Evolutionary conservation across 1,140 invertebrate genomes (phyloP).

Genomic region (Drosophila santomea): DNA sequence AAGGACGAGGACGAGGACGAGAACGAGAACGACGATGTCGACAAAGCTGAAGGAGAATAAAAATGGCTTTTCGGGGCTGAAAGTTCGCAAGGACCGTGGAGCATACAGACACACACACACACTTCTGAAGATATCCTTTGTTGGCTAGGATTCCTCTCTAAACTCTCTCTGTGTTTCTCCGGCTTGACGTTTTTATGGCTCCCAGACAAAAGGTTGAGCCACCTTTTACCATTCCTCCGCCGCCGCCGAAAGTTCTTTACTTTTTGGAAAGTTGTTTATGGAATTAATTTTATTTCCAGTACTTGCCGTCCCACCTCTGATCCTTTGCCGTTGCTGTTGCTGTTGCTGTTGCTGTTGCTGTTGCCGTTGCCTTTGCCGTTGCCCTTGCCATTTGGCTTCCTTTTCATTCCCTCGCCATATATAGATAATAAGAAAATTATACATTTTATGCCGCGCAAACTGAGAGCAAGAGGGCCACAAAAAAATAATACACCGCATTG

Average conservation of each 20-base stretch:
- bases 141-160: constrained; percentile 60
- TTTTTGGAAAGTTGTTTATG: constrained; percentile 82
- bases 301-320: constrained; percentile 3
- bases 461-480: constrained; percentile 9
- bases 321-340: constrained; percentile 13
- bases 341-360: too few relatives aligned
- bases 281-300: constrained; percentile 78
- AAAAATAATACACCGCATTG: constrained; percentile 75
- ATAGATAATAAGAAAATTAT: constrained; percentile 84
- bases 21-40: constrained; percentile 6
- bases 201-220: constrained; percentile 69
- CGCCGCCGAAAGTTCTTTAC: constrained; percentile 36
- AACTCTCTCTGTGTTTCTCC: constrained; percentile 8
- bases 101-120: constrained; percentile 34
- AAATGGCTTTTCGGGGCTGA: constrained; percentile 63
- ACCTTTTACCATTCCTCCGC: constrained; percentile 37
- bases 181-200: constrained; percentile 50
- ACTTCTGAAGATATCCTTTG: constrained; percentile 69
- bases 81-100: constrained; percentile 61
- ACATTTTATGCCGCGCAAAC: constrained; percentile 72
- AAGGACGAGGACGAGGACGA: constrained; percentile 52
- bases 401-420: constrained; percentile 45
- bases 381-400: constrained; percentile 42
- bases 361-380: constrained; percentile 3
- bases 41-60: constrained; percentile 59